These are phyloP conservation scores for Ptychochromis oligacanthus DNA, from an alignment of 2,113 vertebrate genomes.

Conservation along the genomic window DNA sequence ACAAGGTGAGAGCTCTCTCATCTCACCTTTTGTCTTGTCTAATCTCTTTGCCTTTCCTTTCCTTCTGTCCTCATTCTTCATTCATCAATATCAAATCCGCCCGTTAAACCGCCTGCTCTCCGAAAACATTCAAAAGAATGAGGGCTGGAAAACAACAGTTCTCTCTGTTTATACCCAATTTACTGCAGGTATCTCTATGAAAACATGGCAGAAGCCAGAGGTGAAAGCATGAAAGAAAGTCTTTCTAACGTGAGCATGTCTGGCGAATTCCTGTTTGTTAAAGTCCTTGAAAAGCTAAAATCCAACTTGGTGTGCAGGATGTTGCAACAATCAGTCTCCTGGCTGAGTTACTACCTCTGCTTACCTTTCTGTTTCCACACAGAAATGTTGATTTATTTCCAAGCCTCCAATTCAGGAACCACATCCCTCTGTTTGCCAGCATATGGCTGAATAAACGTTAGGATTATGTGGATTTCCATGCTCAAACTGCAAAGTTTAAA, in stretches of 20 bases:
- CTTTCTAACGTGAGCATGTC: background rate
- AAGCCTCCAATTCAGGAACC: conserved; percentile 20
- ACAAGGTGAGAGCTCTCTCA: conserved; percentile 47
- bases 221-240: conserved; percentile 11
- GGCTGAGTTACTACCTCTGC: conserved; percentile 35
- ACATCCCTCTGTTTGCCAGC: conserved; percentile 21
- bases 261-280: conserved; percentile 11
- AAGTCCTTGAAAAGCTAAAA: conserved; percentile 42
- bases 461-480: conserved; percentile 11
- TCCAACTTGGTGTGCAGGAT: conserved; percentile 12
- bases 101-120: background rate
- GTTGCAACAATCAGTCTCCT: conserved; percentile 7
- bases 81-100: conserved; percentile 9
- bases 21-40: conserved; percentile 39
- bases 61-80: background rate
- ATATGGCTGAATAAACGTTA: background rate
- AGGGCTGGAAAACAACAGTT: background rate
- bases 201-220: background rate
- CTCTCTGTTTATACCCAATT: background rate
- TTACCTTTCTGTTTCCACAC: conserved; percentile 7
- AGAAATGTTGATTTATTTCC: conserved; percentile 20
- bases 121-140: background rate
- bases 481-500: conserved; percentile 10
- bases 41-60: conserved; percentile 26
- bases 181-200: background rate